Evolutionary conservation across 1,140 invertebrate species (phyloP).

Genomic region (Ceratina japonica): DNA sequence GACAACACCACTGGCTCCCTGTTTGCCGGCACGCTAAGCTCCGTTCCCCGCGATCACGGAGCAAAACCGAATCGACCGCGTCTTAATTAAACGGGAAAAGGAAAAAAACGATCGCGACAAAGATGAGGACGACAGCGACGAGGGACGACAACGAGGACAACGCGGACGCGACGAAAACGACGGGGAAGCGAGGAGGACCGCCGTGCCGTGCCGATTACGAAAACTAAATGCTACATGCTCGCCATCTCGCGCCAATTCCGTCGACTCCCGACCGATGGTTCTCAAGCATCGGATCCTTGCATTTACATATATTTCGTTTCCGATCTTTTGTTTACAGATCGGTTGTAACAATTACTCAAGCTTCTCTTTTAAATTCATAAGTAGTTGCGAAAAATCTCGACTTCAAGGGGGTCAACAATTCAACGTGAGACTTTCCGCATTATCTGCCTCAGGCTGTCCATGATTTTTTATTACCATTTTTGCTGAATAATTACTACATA

Average conservation of each 20-base stretch:
- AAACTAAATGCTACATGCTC: conserved; percentile 27
- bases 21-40: too few relatives aligned
- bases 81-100: background rate
- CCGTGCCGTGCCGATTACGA: conserved; percentile 19
- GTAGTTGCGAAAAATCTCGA: background rate
- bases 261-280: background rate
- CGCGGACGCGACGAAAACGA: conserved; percentile 23
- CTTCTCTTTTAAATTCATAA: background rate
- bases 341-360: background rate
- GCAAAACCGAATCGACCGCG: background rate
- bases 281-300: conserved; percentile 13
- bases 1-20: background rate
- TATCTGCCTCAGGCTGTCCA: too few relatives aligned
- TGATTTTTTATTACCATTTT: too few relatives aligned
- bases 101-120: conserved; percentile 21
- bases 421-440: too few relatives aligned
- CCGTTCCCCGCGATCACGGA: too few relatives aligned
- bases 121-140: conserved; percentile 19
- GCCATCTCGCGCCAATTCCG: conserved; percentile 30
- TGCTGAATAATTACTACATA: too few relatives aligned
- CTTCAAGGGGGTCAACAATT: too few relatives aligned
- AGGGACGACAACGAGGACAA: conserved; percentile 22
- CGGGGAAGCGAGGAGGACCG: conserved; percentile 14
- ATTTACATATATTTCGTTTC: background rate
- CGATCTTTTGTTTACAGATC: background rate